Evolutionary conservation across 1,140 invertebrate species (phyloP).

Genomic region (Hirudo medicinalis): DNA sequence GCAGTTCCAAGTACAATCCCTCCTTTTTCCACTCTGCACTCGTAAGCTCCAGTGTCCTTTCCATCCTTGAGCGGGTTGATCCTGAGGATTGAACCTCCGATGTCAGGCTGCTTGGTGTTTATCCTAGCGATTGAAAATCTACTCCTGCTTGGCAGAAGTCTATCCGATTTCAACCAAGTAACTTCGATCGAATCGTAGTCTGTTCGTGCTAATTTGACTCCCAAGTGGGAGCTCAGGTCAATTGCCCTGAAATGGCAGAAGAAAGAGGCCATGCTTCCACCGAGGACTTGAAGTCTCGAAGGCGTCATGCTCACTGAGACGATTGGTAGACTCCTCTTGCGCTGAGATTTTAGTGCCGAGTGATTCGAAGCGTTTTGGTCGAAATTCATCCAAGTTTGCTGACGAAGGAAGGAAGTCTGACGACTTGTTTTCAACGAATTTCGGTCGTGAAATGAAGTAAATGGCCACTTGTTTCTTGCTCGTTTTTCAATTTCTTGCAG

Average conservation of each 20-base stretch:
- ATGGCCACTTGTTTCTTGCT: no score
- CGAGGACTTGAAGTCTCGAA: neutral
- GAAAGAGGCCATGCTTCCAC: neutral
- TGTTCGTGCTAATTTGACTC: conserved; percentile 2
- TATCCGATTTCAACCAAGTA: neutral
- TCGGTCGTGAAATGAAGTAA: no score
- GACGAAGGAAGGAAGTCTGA: no score
- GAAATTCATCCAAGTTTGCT: no score
- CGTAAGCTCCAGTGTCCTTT: neutral
- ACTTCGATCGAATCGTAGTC: neutral
- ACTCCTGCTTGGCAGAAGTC: conserved; percentile 1
- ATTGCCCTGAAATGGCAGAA: neutral
- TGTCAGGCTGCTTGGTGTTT: neutral
- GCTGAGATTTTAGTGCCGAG: neutral
- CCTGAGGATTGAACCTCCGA: neutral
- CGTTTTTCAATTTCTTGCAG: no score
- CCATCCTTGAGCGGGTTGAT: neutral
- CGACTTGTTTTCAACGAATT: no score
- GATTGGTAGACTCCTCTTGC: neutral
- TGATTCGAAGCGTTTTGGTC: no score
- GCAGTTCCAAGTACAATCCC: neutral
- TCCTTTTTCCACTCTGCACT: neutral
- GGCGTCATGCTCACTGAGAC: neutral
- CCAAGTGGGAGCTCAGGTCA: neutral
- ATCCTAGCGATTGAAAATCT: neutral